Conservation (phyloP, 23 tunicate species). For the Corella eumyota region DNA sequence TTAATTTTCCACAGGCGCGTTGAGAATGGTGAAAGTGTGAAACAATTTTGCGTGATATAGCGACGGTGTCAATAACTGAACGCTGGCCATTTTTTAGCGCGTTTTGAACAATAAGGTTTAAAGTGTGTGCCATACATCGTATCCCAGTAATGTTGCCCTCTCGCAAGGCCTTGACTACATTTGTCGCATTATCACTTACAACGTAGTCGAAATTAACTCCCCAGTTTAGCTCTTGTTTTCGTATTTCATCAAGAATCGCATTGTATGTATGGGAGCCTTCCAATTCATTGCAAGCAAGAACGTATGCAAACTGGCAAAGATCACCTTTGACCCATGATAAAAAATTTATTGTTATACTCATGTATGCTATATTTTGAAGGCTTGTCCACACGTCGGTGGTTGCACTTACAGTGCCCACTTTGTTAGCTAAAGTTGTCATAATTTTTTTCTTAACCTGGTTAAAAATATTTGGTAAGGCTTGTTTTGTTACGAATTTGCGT, state of each 20-base stretch:
- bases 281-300: slow-evolving; percentile 2
- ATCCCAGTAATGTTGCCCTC: slow-evolving; percentile 5
- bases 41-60: slow-evolving; percentile 12
- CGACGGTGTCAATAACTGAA: slow-evolving; percentile 15
- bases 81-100: slow-evolving; percentile 9
- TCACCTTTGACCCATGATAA: background rate
- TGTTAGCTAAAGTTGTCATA: background rate
- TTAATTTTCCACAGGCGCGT: background rate
- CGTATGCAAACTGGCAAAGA: background rate
- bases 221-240: slow-evolving; percentile 4
- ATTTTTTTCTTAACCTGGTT: background rate
- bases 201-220: background rate
- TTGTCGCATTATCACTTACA: slow-evolving; percentile 8
- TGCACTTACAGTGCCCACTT: background rate
- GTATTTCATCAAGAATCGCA: slow-evolving; percentile 1
- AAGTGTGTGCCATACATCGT: slow-evolving; percentile 6
- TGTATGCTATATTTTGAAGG: slow-evolving; percentile 8
- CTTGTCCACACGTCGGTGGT: slow-evolving; percentile 5
- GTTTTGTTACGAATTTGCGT: background rate
- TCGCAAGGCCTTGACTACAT: slow-evolving; percentile 6
- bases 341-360: background rate
- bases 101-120: slow-evolving; percentile 14
- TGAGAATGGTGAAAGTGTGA: slow-evolving; percentile 23
- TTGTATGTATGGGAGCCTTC: slow-evolving; percentile 7
- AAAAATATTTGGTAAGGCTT: background rate